Conservation (phyloP, 2,113 vertebrate genomes). For the Calypte anna region DNA sequence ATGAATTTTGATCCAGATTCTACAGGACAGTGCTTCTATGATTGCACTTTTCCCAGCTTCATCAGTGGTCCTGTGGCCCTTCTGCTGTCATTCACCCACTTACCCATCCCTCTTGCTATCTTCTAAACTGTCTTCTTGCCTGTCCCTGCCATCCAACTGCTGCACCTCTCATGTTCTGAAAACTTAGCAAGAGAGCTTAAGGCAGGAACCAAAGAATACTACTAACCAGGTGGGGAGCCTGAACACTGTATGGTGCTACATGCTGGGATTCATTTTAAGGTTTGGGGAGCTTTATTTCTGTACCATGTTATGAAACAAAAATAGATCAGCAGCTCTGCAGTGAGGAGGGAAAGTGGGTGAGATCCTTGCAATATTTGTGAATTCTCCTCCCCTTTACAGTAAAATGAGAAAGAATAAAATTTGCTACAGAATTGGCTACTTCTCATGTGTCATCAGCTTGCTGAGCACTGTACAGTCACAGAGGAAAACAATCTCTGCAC, state of each 20-base stretch:
- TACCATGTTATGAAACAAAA: background rate
- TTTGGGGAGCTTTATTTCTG: background rate
- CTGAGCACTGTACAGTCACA: background rate
- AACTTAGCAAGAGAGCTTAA: background rate
- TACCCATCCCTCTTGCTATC: background rate
- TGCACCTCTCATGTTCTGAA: background rate
- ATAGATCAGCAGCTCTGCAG: background rate
- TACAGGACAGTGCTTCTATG: background rate
- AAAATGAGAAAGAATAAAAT: slow-evolving; percentile 34
- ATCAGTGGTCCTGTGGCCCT: background rate
- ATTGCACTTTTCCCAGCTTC: background rate
- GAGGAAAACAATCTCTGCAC: background rate
- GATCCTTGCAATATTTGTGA: background rate
- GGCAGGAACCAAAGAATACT: background rate
- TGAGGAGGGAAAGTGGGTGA: background rate
- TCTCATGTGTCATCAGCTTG: background rate
- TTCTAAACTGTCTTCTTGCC: background rate
- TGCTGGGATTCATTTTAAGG: background rate
- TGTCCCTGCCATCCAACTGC: background rate
- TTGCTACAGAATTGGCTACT: background rate
- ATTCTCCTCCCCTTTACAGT: background rate
- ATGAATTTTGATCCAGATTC: background rate
- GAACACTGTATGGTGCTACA: background rate
- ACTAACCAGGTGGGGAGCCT: background rate
- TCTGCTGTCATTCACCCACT: background rate